Conservation (phyloP, 2,113 vertebrate species). For the Seriola quinqueradiata region DNA sequence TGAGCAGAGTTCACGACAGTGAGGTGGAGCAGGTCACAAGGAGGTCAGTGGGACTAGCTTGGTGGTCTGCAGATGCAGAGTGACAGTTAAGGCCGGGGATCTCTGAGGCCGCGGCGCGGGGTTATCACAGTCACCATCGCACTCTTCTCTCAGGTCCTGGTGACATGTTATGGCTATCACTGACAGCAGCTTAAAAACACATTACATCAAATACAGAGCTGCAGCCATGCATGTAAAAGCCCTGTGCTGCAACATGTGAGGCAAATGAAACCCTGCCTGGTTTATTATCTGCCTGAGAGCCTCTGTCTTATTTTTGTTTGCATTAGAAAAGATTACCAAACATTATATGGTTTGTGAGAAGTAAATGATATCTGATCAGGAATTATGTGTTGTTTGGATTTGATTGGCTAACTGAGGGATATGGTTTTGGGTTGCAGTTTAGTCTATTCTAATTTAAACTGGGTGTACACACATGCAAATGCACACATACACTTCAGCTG, state of each 20-base stretch:
- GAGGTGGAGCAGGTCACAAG: constrained; percentile 70
- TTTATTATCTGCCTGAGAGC: constrained; percentile 71
- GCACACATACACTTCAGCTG: constrained; percentile 49
- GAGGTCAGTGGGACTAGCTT: constrained; percentile 68
- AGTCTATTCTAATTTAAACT: constrained; percentile 36
- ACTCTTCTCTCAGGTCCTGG: constrained; percentile 54
- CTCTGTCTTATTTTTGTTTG: constrained; percentile 24
- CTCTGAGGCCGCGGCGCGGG: constrained; percentile 25
- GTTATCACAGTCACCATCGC: constrained; percentile 71
- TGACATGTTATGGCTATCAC: constrained; percentile 81
- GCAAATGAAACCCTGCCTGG: constrained; percentile 70
- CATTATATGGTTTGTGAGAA: constrained; percentile 64
- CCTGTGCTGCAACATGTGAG: constrained; percentile 68
- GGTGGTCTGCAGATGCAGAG: constrained; percentile 76
- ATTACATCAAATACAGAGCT: constrained; percentile 69
- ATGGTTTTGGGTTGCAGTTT: background rate
- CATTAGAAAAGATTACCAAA: constrained; percentile 60
- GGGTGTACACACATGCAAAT: constrained; percentile 38
- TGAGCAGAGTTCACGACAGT: constrained; percentile 64
- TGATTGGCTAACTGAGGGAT: constrained; percentile 21
- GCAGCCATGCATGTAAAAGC: constrained; percentile 70
- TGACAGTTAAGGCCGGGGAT: constrained; percentile 53
- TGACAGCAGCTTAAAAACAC: constrained; percentile 68
- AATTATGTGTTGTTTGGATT: constrained; percentile 20
- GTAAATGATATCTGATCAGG: constrained; percentile 64